phyloP scores from a whole-genome alignment of 2,113 vertebrate genomes.

The Meleagris gallopavo region DNA sequence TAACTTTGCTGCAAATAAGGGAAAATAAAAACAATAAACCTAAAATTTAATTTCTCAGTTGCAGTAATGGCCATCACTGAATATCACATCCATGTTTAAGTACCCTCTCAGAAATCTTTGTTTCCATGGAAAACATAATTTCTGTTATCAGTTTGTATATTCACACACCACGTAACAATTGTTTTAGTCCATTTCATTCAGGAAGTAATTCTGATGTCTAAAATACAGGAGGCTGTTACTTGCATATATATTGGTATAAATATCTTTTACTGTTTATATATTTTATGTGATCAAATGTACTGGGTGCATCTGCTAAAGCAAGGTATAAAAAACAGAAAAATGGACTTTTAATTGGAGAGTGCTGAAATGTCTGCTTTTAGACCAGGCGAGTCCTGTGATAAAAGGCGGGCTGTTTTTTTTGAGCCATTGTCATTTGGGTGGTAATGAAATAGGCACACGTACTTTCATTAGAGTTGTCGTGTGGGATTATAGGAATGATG shows the following conservation, averaged over 20 bases:
- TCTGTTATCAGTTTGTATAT: constrained; percentile 27
- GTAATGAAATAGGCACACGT: neutral
- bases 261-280: neutral
- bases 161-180: constrained; percentile 18
- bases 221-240: constrained; percentile 19
- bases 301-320: neutral
- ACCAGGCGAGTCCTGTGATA: neutral
- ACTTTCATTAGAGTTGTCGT: constrained; percentile 1
- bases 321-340: neutral
- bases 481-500: neutral
- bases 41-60: constrained; percentile 32
- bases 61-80: neutral
- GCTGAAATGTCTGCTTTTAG: neutral
- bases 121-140: constrained; percentile 65
- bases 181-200: constrained; percentile 40
- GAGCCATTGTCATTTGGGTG: constrained; percentile 8
- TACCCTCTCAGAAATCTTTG: constrained; percentile 26
- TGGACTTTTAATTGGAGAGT: neutral
- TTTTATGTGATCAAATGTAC: constrained; percentile 22
- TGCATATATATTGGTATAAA: neutral
- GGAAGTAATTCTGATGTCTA: constrained; percentile 10
- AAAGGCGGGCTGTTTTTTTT: constrained; percentile 38
- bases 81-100: constrained; percentile 35
- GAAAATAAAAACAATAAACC: neutral
- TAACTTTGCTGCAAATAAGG: constrained; percentile 9